Evolutionary conservation across 2,797 vertebrate genomes (phyloP).

Genomic region (Echeneis naucrates): DNA sequence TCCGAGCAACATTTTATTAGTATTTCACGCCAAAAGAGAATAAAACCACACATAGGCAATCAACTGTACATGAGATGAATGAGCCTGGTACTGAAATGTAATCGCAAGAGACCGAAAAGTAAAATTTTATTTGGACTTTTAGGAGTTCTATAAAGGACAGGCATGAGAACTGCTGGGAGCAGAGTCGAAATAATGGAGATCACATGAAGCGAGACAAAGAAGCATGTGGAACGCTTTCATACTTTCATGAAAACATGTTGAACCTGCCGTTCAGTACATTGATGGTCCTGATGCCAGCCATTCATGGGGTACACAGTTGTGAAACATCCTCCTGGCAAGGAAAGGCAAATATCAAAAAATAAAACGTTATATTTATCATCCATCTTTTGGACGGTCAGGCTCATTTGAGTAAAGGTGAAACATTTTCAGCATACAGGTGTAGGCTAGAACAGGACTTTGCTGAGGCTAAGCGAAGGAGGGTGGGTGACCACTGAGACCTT

Average conservation of each 20-base stretch:
- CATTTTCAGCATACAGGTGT: background rate
- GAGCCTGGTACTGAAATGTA: conserved; percentile 27
- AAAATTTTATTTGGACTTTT: conserved; percentile 40
- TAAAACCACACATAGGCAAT: background rate
- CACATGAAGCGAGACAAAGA: conserved; percentile 30
- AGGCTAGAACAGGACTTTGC: too few species aligned
- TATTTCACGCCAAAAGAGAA: conserved; percentile 18
- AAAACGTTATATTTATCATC: conserved; percentile 7
- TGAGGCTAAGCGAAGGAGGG: too few species aligned
- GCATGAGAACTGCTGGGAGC: conserved; percentile 38
- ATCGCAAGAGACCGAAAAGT: conserved; percentile 38
- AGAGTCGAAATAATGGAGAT: conserved; percentile 48
- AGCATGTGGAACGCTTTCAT: conserved; percentile 30
- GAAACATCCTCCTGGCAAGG: background rate
- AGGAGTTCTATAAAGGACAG: conserved; percentile 27
- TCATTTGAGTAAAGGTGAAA: background rate
- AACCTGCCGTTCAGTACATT: conserved; percentile 13
- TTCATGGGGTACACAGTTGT: background rate
- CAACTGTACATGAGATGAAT: conserved; percentile 15
- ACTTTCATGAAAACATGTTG: conserved; percentile 42
- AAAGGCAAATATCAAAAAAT: conserved; percentile 9
- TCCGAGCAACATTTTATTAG: conserved; percentile 2
- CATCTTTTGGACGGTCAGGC: background rate
- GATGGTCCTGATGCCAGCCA: conserved; percentile 6
- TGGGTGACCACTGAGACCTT: conserved; percentile 12